phyloP scores from a whole-genome alignment of 37 sponge, comb jelly and placozoan genomes.

The Hormiphora californensis region DNA sequence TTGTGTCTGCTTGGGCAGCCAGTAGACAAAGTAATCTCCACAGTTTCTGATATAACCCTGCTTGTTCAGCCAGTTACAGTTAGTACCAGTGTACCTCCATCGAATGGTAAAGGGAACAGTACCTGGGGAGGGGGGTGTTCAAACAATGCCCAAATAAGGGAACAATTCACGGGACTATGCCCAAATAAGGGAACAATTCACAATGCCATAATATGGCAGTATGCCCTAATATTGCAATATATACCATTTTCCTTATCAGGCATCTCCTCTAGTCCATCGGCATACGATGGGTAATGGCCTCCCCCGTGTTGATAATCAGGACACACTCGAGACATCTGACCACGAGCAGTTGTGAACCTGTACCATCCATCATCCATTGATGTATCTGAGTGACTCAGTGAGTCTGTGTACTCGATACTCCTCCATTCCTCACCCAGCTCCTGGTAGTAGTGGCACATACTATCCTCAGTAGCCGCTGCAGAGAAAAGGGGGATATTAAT shows the following conservation, averaged over 20 bases:
- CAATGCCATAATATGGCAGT: too few relatives aligned
- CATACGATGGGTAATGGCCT: constrained; percentile 32
- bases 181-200: too few relatives aligned
- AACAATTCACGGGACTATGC: too few relatives aligned
- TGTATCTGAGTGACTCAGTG: neutral
- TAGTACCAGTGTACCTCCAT: neutral
- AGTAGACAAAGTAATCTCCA: constrained; percentile 30
- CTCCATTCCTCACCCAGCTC: constrained; percentile 15
- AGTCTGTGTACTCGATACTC: constrained; percentile 16
- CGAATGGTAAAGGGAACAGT: neutral
- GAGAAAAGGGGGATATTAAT: neutral
- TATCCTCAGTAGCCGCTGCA: neutral
- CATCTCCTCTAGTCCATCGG: neutral
- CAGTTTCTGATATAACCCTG: constrained; percentile 12
- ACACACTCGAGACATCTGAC: neutral
- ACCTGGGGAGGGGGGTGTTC: too few relatives aligned
- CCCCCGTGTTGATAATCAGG: constrained; percentile 16
- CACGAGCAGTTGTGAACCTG: constrained; percentile 50
- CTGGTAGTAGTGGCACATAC: neutral
- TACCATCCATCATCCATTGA: constrained; percentile 9
- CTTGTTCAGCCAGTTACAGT: neutral
- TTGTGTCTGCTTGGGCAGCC: neutral
- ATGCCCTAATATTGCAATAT: too few relatives aligned
- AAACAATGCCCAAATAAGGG: too few relatives aligned
- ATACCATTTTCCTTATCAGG: neutral